Evolutionary conservation across 2,888 invertebrate genomes (phyloP).

Genomic region (Hemaris fuciformis): DNA sequence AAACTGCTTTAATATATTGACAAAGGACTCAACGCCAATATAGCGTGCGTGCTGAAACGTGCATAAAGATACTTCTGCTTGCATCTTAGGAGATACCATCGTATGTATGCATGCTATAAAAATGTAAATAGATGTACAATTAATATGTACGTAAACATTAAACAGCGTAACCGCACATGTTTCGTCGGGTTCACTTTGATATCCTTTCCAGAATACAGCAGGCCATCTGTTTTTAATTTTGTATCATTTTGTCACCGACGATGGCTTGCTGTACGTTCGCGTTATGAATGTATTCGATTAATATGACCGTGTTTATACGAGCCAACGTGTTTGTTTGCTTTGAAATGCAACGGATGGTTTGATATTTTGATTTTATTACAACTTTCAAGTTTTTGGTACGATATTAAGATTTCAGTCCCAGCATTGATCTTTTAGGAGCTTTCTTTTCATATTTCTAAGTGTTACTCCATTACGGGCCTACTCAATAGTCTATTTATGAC

Average conservation of each 20-base stretch:
- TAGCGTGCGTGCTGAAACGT: no score
- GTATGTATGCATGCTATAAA: no score
- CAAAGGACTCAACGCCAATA: no score
- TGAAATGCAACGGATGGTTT: background rate
- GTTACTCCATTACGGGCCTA: no score
- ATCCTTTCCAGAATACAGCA: conserved; percentile 18
- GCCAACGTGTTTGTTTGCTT: conserved; percentile 1
- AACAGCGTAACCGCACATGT: conserved; percentile 32
- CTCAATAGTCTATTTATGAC: no score
- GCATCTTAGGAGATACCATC: no score
- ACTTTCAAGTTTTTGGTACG: background rate
- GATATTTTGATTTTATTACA: background rate
- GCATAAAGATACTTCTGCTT: no score
- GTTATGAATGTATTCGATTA: conserved; percentile 8
- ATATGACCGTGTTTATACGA: background rate
- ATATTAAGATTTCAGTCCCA: background rate
- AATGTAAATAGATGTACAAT: no score
- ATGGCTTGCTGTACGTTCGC: background rate
- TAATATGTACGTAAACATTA: conserved; percentile 30
- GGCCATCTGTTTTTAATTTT: conserved; percentile 18
- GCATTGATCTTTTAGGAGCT: background rate
- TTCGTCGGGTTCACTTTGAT: conserved; percentile 23
- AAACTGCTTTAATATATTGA: no score
- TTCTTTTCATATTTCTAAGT: no score
- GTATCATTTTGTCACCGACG: conserved; percentile 11